phyloP scores from a whole-genome alignment of 2,888 invertebrate species.

The Clivina fossor region DNA sequence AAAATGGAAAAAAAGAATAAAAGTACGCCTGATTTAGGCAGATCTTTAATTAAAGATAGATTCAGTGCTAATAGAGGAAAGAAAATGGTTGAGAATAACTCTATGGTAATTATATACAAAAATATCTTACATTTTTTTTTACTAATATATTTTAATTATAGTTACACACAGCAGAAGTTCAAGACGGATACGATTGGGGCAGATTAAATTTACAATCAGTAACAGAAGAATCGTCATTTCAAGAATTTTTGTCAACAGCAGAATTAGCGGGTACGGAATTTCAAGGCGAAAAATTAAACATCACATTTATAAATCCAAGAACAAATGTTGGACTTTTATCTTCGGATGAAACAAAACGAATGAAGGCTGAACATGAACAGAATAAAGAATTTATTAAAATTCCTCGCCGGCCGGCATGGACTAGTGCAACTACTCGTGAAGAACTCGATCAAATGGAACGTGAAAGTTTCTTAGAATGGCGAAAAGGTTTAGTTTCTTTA shows the following conservation, averaged over 20 bases:
- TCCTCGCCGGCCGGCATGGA: constrained; percentile 87
- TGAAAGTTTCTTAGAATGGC: constrained; percentile 87
- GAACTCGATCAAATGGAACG: constrained; percentile 80
- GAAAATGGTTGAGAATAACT: constrained; percentile 69
- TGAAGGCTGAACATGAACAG: constrained; percentile 59
- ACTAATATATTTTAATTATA: constrained; percentile 45
- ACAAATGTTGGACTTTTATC: constrained; percentile 63
- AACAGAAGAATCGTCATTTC: constrained; percentile 93
- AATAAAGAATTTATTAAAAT: constrained; percentile 70
- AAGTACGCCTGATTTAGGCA: constrained; percentile 58
- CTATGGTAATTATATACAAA: constrained; percentile 62
- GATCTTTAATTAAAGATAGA: constrained; percentile 74
- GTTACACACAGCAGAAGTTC: constrained; percentile 84
- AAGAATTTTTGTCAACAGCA: constrained; percentile 94
- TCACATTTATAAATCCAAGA: constrained; percentile 70
- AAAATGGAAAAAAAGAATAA: constrained; percentile 77
- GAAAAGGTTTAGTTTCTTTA: constrained; percentile 75
- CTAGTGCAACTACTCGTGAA: constrained; percentile 70
- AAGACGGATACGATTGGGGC: constrained; percentile 91
- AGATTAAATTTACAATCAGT: constrained; percentile 87
- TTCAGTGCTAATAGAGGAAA: constrained; percentile 65
- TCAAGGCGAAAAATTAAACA: constrained; percentile 84
- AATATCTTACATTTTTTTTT: constrained; percentile 24
- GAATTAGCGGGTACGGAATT: constrained; percentile 94
- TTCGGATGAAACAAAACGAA: constrained; percentile 58